Evolutionary conservation across 2,113 vertebrate genomes (phyloP), one percentile per base, ranked within the genome.

Genomic region (Callospermophilus lateralis): DNA sequence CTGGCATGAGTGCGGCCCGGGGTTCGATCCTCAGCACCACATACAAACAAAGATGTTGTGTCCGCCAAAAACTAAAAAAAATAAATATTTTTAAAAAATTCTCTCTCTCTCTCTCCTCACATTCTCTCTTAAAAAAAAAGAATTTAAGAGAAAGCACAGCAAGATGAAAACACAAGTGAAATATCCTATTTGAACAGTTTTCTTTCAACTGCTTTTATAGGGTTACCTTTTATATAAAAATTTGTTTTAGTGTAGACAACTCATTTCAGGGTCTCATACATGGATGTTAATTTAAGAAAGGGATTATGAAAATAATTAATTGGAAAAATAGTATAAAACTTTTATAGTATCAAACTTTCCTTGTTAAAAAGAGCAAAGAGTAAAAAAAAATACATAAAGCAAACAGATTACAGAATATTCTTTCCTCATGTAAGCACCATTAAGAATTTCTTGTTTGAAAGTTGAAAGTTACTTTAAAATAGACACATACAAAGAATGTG

Each of bases 121-220:
- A 42, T 6, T 42, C 42, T 42, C 42, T 42, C 42, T 42, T 42
- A 42, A 6, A 42, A 42, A 42, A 42, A 42, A 90, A 90, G 89
- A 89, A 74, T 51, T 68, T 34, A 55, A 95, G 58, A 85, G 58
- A 80, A 95, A 89, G 42, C 10, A 93, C 3, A 26, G 24, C 24
- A 39, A 48, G 53, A 17, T 63, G 42, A 87, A 95, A 90, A 90
- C 39, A 87, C 7, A 81, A 84, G 48, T 32, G 16, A 84, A 80
- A 81, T 81, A 79, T 85, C 68, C 72, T 53, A 68, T 58, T 83
- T 61, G 84, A 73, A 91, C 24, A 95, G 77, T 63, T 87, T 92
- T 37, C 84, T 89, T 86, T 83, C 63, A 78, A 81, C 34, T 42
- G 68, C 45, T 74, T 86, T 97, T 63, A 58, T 1, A 93, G 63